Evolutionary conservation across 2,888 invertebrate species (phyloP).

Genomic region (Petrophora chlorosata): DNA sequence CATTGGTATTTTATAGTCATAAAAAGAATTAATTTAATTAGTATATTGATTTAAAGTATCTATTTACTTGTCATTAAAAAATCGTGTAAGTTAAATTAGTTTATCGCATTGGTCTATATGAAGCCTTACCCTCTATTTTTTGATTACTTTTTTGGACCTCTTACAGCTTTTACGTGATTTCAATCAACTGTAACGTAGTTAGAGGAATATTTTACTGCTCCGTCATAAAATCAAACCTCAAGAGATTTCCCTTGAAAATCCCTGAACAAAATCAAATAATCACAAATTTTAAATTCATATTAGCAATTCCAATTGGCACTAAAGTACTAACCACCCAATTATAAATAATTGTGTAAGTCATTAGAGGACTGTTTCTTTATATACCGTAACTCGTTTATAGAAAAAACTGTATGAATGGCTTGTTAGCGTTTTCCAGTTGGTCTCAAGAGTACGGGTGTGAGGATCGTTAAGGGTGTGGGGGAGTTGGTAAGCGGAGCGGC

Average conservation of each 20-base stretch:
- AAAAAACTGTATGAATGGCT: slow-evolving; percentile 70
- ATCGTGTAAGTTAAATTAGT: too few relatives aligned
- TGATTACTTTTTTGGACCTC: too few relatives aligned
- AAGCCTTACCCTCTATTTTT: too few relatives aligned
- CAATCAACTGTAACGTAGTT: too few relatives aligned
- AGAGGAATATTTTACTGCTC: background rate
- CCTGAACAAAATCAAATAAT: slow-evolving; percentile 1
- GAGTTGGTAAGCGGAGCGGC: slow-evolving; percentile 38
- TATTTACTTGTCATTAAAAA: too few relatives aligned
- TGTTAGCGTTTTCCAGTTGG: slow-evolving; percentile 71
- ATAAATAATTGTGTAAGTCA: slow-evolving; percentile 64
- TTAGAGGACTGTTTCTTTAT: slow-evolving; percentile 63
- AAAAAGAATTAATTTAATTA: too few relatives aligned
- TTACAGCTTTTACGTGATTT: too few relatives aligned
- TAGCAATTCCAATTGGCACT: slow-evolving; percentile 45
- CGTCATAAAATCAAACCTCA: background rate
- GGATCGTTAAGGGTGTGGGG: slow-evolving; percentile 47
- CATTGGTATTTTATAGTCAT: too few relatives aligned
- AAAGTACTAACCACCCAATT: slow-evolving; percentile 61
- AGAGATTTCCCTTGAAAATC: background rate
- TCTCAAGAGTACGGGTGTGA: slow-evolving; percentile 61
- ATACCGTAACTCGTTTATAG: slow-evolving; percentile 63
- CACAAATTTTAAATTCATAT: slow-evolving; percentile 26
- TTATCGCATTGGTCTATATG: too few relatives aligned
- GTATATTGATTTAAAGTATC: too few relatives aligned